phyloP scores from a whole-genome alignment of 2,888 invertebrate species.

The Hyppa rectilinea region DNA sequence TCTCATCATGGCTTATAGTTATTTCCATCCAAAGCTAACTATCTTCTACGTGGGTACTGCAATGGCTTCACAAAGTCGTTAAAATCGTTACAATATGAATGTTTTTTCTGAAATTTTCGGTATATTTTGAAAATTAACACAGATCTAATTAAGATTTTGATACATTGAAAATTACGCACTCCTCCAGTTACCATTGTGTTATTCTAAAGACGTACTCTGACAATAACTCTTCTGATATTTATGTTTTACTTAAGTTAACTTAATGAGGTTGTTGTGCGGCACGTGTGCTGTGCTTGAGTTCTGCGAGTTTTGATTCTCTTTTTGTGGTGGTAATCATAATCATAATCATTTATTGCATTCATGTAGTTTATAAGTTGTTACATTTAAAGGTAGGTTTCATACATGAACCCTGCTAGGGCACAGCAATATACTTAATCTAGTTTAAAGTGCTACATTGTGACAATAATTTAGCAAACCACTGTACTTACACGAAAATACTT shows the following conservation, averaged over 20 bases:
- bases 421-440: no score
- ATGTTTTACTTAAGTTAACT: constrained; percentile 16
- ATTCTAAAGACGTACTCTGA: background rate
- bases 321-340: no score
- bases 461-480: no score
- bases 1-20: background rate
- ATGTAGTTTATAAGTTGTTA: no score
- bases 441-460: no score
- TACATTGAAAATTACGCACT: background rate
- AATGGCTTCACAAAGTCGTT: background rate
- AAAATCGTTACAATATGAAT: background rate
- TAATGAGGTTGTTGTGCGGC: constrained; percentile 13
- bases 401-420: no score
- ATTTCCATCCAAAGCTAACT: background rate
- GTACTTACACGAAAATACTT: no score
- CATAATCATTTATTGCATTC: no score
- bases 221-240: constrained; percentile 9
- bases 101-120: background rate
- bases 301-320: no score
- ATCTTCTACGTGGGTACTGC: background rate
- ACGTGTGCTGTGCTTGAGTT: background rate
- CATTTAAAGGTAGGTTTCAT: no score
- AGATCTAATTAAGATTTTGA: background rate
- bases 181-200: background rate
- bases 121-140: background rate